Conservation (phyloP, 2,113 vertebrate genomes). For the Gymnorhina tibicen region DNA sequence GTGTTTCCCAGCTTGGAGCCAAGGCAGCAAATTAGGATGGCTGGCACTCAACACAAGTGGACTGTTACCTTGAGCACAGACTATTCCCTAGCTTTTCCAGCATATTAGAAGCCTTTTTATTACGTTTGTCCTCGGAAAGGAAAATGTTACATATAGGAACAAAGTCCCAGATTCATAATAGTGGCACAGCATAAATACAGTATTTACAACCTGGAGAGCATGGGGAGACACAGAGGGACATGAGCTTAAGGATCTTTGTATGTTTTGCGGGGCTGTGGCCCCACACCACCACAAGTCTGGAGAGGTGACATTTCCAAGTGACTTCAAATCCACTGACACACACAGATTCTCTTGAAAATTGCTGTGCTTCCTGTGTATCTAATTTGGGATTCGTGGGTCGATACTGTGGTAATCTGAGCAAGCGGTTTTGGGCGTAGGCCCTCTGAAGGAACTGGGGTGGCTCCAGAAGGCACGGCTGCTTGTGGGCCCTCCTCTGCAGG, state of each 20-base stretch:
- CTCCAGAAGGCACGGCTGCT: background rate
- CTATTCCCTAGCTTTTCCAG: background rate
- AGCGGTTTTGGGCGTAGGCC: background rate
- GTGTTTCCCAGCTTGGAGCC: rapidly evolving
- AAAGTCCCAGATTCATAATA: background rate
- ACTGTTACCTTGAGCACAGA: background rate
- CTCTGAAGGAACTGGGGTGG: background rate
- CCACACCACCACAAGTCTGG: background rate
- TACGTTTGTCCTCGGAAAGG: background rate
- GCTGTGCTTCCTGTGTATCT: background rate
- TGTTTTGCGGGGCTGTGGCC: background rate
- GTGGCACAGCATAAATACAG: background rate
- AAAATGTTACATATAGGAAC: background rate
- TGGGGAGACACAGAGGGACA: background rate
- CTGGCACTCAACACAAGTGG: background rate
- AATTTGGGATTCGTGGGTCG: background rate
- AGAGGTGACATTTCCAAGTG: background rate
- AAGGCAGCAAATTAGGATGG: background rate
- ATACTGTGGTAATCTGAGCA: background rate
- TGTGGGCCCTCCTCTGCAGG: background rate
- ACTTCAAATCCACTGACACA: background rate
- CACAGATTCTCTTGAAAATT: background rate
- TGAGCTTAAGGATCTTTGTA: background rate
- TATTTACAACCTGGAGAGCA: background rate
- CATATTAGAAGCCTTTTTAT: background rate